Base-by-base conservation (phyloP, 2,113 vertebrate species). In the Piaya cayana region DNA sequence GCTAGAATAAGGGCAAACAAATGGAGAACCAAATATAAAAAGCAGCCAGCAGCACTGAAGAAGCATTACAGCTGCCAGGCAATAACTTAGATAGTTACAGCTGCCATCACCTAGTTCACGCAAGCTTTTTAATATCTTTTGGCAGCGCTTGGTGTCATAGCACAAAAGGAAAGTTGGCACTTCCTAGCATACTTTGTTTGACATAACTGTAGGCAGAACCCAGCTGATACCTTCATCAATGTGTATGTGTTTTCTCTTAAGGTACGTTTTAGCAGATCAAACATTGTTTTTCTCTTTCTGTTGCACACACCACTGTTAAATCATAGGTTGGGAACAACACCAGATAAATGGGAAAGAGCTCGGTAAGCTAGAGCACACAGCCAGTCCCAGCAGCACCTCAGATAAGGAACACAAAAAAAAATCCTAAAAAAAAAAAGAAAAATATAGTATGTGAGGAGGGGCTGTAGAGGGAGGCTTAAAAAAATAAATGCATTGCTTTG, bases 101-200 rank as follows among this genome's bases (percentile, higher is more conserved):
- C 98, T 98, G 98, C 98, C 98, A 97, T 98, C 98, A 98, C 98
- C 98, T 98, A 98, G 98, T 98, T 98, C 97, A 98, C 96, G 97
- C 97, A 97, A 98, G 98, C 98, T 98, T 98, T 98, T 98, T 98
- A 98, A 98, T 98, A 98, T 98, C 98, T 98, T 98, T 98, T 98
- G 98, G 98, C 98, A 98, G 97, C 82, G 71, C 94, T 92, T 52
- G 34, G 97, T 98, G 97, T 98, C 98, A 98, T 97, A 98, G 97
- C 98, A 98, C 98, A 98, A 98, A 98, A 98, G 98, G 98, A 98
- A 98, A 97, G 98, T 97, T 98, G 98, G 98, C 98, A 97, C 97
- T 98, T 97, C 83, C 67, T 91, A 96, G 97, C 98, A 97, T 97
- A 98, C 98, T 98, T 98, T 98, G 98, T 98, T 98, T 98, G 98